Percentiles rank a stretch among this genome's conserved stretches.
Evolutionary conservation across 2,888 invertebrate genomes (phyloP).

Genomic region (Ctenicera cuprea): DNA sequence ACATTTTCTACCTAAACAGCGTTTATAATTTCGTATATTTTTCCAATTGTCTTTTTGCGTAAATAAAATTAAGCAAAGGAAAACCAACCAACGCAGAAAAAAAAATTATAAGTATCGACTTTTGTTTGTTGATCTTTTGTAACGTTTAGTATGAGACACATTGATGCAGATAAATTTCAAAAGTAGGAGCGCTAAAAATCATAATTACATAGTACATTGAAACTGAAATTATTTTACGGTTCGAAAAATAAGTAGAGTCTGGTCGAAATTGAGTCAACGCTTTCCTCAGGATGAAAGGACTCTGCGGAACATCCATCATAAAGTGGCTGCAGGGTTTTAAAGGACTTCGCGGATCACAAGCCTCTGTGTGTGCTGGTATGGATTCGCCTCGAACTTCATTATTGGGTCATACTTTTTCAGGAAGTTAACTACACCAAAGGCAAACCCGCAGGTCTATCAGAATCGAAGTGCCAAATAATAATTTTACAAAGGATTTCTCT

Average conservation of each 20-base stretch:
- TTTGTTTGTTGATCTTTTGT: no score
- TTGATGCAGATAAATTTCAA: no score
- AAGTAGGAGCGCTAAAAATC: background rate
- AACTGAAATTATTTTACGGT: constrained; percentile 1
- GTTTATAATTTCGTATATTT: no score
- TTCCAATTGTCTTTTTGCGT: no score
- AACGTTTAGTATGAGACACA: no score
- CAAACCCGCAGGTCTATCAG: constrained; percentile 1
- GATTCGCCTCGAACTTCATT: constrained; percentile 36
- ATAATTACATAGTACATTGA: background rate
- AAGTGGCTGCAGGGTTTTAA: constrained; percentile 42
- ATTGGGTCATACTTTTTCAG: constrained; percentile 35
- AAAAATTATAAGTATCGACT: no score
- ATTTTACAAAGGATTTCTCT: background rate
- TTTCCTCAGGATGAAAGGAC: constrained; percentile 28
- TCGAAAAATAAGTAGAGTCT: constrained; percentile 2
- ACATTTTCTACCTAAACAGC: no score
- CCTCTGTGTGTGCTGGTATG: constrained; percentile 19
- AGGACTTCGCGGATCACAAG: constrained; percentile 42
- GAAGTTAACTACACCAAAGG: constrained; percentile 18
- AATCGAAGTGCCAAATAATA: background rate
- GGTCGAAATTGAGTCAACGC: constrained; percentile 33
- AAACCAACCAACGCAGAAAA: no score
- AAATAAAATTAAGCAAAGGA: no score
- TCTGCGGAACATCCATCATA: constrained; percentile 45